Evolutionary conservation across 1,140 invertebrate species (phyloP), one percentile per base, ranked within the genome.

Genomic region (Drosophila equinoxialis): DNA sequence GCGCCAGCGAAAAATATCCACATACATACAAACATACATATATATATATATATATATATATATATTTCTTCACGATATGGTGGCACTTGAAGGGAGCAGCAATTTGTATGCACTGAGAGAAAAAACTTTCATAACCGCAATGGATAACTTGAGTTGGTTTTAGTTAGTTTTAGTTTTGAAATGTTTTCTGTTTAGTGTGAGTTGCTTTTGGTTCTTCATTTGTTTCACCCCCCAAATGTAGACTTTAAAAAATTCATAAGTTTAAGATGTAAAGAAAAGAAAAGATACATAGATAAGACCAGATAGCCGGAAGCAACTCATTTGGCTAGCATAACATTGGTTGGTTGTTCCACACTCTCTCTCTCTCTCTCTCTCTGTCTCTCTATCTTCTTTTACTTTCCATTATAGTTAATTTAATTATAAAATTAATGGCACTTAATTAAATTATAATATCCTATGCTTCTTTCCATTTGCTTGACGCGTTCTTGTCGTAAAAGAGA

Each of bases 351-450:
- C 41, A 42, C 6, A n/a, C 14, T 6, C 17, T 45, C 5, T 17
- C 45, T 3, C 3, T 7, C 42, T 45, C 1, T 48, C 6, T 51
- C 14, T 51, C 10, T 23, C 2, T 17, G 17, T 17, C 17, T 7
- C 8, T 23, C 45, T 7, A 0, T 6, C 30, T 30, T 0, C 30
- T 30, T 6, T 30, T 30, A 6, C 30, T 23, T 51, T 51, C 8
- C 20, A 8, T 51, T 2, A 23, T 23, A n/a, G 63, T 71, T 82
- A 79, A 82, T 82, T 75, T 10, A 67, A 82, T 82, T 76, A 82
- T 20, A 71, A 66, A 76, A 68, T 72, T 62, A 61, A 82, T 67
- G 45, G 11, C 55, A 66, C 39, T 67, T 82, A 79, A 82, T 82
- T 78, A 60, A 79, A 82, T 82, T 82, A 82, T 63, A 42, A 60